These are phyloP conservation scores for Girardinichthys multiradiatus DNA, from an alignment of 2,113 vertebrate genomes.

Conservation along the genomic window DNA sequence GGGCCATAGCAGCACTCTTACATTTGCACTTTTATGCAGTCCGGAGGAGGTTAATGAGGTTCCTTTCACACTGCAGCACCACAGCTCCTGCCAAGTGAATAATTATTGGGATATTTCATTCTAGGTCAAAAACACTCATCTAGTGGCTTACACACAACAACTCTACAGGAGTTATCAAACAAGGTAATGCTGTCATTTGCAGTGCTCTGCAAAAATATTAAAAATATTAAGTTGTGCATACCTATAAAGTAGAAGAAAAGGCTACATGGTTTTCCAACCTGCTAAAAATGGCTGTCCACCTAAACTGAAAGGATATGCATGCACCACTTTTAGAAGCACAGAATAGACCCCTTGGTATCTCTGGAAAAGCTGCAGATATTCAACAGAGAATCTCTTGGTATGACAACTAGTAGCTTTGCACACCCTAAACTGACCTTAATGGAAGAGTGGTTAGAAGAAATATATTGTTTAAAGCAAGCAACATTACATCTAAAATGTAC, in stretches of 20 bases:
- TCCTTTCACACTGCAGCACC: constrained; percentile 29
- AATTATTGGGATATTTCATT: constrained; percentile 34
- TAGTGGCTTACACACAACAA: neutral
- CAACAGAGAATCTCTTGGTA: too few relatives aligned
- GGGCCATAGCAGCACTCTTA: constrained; percentile 3
- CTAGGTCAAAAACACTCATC: constrained; percentile 10
- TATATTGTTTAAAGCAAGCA: too few relatives aligned
- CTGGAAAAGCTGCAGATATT: too few relatives aligned
- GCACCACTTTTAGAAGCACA: too few relatives aligned
- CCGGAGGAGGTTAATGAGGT: constrained; percentile 43
- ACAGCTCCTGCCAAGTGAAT: constrained; percentile 39
- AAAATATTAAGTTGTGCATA: neutral
- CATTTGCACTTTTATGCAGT: constrained; percentile 14
- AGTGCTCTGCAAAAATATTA: neutral
- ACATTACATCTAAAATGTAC: too few relatives aligned
- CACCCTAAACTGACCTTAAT: too few relatives aligned
- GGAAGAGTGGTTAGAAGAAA: too few relatives aligned
- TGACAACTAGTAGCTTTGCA: too few relatives aligned
- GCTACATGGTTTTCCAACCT: neutral
- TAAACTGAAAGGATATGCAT: too few relatives aligned
- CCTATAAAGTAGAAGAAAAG: too few relatives aligned
- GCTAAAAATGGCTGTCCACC: neutral
- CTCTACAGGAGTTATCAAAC: neutral
- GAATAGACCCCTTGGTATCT: too few relatives aligned
- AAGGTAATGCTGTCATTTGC: neutral